Percentiles rank a stretch among this genome's conserved stretches.
Evolutionary conservation across 2,888 invertebrate species (phyloP).

Genomic region (Cosmorhoe ocellata): DNA sequence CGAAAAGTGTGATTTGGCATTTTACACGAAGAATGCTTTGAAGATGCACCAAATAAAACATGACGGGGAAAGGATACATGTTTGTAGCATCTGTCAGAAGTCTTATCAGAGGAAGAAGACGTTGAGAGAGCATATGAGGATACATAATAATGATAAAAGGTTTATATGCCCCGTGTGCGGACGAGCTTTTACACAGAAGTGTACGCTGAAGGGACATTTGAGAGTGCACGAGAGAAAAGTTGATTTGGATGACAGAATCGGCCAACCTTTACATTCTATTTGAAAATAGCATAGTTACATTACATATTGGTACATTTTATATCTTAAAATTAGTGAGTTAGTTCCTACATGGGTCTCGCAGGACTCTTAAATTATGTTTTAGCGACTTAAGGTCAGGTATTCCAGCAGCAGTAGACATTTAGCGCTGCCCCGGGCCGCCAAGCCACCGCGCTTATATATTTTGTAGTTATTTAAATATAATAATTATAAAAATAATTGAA

Average conservation of each 20-base stretch:
- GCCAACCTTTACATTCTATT: constrained; percentile 51
- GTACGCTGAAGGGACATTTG: constrained; percentile 72
- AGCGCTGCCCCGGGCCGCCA: too few relatives aligned
- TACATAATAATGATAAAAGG: constrained; percentile 73
- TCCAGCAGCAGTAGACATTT: too few relatives aligned
- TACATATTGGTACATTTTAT: too few relatives aligned
- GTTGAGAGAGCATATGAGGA: constrained; percentile 67
- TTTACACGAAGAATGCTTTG: constrained; percentile 78
- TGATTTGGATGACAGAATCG: constrained; percentile 52
- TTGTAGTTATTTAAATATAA: too few relatives aligned
- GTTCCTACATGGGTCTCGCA: too few relatives aligned
- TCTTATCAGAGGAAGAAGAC: constrained; percentile 75
- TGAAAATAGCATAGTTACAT: too few relatives aligned
- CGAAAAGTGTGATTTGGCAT: constrained; percentile 76
- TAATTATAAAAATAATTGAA: too few relatives aligned
- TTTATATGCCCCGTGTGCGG: constrained; percentile 73
- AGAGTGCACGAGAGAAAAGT: constrained; percentile 68
- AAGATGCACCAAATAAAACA: constrained; percentile 83
- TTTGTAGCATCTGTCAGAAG: constrained; percentile 77
- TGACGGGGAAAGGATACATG: constrained; percentile 76
- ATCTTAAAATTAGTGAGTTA: too few relatives aligned
- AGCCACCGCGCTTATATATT: too few relatives aligned
- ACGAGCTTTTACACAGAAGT: constrained; percentile 74
- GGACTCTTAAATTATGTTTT: too few relatives aligned
- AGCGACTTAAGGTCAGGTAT: too few relatives aligned